Base-by-base conservation (phyloP, 2,888 invertebrate genomes). In the Dugesia japonica region DNA sequence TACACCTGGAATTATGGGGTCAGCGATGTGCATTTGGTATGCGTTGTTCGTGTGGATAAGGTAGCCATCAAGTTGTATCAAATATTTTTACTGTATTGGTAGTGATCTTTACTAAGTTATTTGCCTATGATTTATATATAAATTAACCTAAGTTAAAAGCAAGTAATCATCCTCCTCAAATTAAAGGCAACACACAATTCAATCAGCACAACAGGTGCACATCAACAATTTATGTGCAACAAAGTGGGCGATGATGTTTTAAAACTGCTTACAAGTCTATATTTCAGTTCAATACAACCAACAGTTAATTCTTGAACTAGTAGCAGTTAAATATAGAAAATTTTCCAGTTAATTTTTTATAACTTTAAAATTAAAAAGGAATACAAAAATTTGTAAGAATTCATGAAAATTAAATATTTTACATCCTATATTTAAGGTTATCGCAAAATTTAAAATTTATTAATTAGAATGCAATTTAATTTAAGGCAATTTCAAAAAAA, bases 231-330 rank as follows among this genome's bases (percentile, higher is more conserved):
- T 56, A 4, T 56, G 56, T 56, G 56, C 56, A 9, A 56, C 56
- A 56, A 56, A 56, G 56, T 56, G 56, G 56, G 56, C 56, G 56
- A 56, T n/a, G n/a, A 56, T 56, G 56, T 56, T 56, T 56, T 23
- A 56, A 56, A 23, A 56, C n/a, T 56, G 56, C 56, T n/a, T 56
- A 56, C 56, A 56, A 56, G n/a, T 56, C 56, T 56, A n/a, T n/a
- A 56, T n/a, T 20, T 1, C 56, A 56, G 56, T 56, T 56, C n/a
- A 4, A 56, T 4, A 13, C 4, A 4, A n/a, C 56, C 17, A 13
- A 13, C 13, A 56, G 56, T 13, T 23, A 56, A 56, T 56, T 56
- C 17, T 23, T n/a, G n/a, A 56, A 4, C 56, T 23, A 56, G 4
- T n/a, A 13, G n/a, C 56, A 56, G 56, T 1, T n/a, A 56, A 9